Evolutionary conservation across 2,888 invertebrate species (phyloP), one percentile per base, ranked within the genome.

Genomic region (Microplitis deprimator): DNA sequence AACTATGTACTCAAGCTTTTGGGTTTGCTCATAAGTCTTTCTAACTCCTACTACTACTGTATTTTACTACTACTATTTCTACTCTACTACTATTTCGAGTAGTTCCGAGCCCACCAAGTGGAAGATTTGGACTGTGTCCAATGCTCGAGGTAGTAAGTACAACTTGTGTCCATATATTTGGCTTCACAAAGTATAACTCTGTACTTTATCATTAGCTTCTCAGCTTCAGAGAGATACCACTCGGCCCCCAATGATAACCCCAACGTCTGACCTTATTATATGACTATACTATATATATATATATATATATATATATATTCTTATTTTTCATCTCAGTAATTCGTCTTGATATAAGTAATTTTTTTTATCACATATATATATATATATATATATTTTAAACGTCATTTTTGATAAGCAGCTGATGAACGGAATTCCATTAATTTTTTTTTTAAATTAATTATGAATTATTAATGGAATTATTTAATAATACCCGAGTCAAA

Each of bases 211-310:
- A 75, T 71, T 62, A 69, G 69, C 73, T 75, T 64, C 75, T 75
- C 64, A 71, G 69, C 75, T 59, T 76, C 73, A 77, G 78, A 79
- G 79, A 79, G 71, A 79, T 69, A 77, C 71, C 77, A 75, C 72
- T 81, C 78, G 81, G 83, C 84, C 83, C 81, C 77, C 29, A 71
- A 77, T 81, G 87, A 87, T 87, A 87, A 87, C 87, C 87, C 80
- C 82, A 78, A 70, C 81, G 87, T 87, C 87, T 87, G 87, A 87
- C 87, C 87, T 86, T 86, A 87, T 87, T 87, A 87, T 87, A 87
- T 86, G 83, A 83, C 81, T 81, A 75, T 80, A 20, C n/a, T 20
- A 20, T 79, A 75, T 75, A 68, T 74, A 39, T 61, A 67, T 59
- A 29, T 65, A 16, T 13, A 20, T 39, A 61, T 64, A 70, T 70